These are phyloP conservation scores for Gobio occitaniae DNA, from an alignment of 2,797 vertebrate species.

Conservation along the genomic window DNA sequence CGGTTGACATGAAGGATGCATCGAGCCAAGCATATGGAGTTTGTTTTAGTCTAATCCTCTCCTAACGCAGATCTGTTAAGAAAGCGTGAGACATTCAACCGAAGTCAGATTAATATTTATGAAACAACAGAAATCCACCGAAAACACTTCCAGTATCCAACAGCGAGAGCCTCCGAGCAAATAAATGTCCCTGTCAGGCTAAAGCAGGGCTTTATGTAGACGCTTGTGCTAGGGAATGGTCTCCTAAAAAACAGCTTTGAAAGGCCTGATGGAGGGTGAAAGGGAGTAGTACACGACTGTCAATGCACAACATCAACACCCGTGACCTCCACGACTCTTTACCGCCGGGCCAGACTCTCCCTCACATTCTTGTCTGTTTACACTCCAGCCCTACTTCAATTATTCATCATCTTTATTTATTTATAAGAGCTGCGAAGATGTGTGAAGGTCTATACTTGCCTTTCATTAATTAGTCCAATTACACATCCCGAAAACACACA, in stretches of 20 bases:
- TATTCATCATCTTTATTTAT: slow-evolving; percentile 62
- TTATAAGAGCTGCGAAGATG: slow-evolving; percentile 48
- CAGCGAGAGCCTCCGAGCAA: background rate
- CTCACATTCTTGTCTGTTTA: slow-evolving; percentile 49
- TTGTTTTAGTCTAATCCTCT: slow-evolving; percentile 50
- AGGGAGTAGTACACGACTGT: background rate
- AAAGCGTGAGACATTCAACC: slow-evolving; percentile 26
- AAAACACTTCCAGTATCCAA: slow-evolving; percentile 5
- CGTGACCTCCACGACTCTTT: slow-evolving; percentile 19
- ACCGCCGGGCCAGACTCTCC: slow-evolving; percentile 32
- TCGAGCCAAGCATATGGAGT: slow-evolving; percentile 41
- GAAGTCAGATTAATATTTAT: slow-evolving; percentile 45
- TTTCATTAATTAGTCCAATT: slow-evolving; percentile 58
- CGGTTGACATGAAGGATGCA: slow-evolving; percentile 32
- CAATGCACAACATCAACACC: slow-evolving; percentile 25
- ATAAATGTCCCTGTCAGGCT: slow-evolving; percentile 21
- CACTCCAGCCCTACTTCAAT: slow-evolving; percentile 48
- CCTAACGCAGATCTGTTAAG: slow-evolving; percentile 41
- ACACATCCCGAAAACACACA: slow-evolving; percentile 42
- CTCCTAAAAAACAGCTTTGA: background rate
- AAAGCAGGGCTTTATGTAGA: background rate
- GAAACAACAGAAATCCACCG: slow-evolving; percentile 43
- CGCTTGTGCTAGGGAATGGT: background rate
- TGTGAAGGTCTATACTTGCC: slow-evolving; percentile 44
- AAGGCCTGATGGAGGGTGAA: background rate